Base-by-base conservation (phyloP, 2,797 vertebrate species). In the Crocodylus rhombifer region DNA sequence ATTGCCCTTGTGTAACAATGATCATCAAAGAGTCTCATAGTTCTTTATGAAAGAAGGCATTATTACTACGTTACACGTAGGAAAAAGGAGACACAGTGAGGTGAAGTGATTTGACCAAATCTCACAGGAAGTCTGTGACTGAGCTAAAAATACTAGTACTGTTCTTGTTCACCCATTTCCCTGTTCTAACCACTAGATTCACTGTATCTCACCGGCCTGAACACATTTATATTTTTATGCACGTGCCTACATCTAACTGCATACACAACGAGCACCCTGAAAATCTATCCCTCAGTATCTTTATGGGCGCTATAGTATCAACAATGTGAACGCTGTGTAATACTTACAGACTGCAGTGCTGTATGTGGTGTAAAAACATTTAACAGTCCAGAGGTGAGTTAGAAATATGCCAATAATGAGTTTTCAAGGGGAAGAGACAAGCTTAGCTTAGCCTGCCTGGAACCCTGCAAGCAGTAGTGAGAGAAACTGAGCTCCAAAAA, bases 281-380 rank as follows among this genome's bases (percentile, higher is more conserved):
- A 95, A 90, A 60, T 0, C 1, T 56, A 2, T 67, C 7, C 80
- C 51, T 10, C 25, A 7, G 7, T 0, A 0, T 62, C 36, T 77
- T 76, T 86, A 56, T 42, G 91, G 67, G 80, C 42, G 33, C 21
- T 75, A 58, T 51, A 64, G 20, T 51, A 94, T 42, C 61, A 62
- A 4, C 26, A 65, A 28, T 2, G 28, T 1, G 1, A 76, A 58
- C 1, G 0, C 88, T 88, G 25, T 71, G 77, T 71, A 80, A 94
- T 77, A 56, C 88, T 90, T 92, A 64, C 82, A 82, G 73, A 90
- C 23, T 67, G 90, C 51, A 42, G 82, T 33, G 7, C 16, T 75
- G 17, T 88, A 74, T 90, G 86, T 91, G 74, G 85, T 75, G 56
- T 77, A 90, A 95, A 95, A 96, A 90, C 80, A 92, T 89, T 92